These are phyloP conservation scores for Drosophila kohkoa DNA, from an alignment of 1,140 invertebrate species.

Conservation along the genomic window DNA sequence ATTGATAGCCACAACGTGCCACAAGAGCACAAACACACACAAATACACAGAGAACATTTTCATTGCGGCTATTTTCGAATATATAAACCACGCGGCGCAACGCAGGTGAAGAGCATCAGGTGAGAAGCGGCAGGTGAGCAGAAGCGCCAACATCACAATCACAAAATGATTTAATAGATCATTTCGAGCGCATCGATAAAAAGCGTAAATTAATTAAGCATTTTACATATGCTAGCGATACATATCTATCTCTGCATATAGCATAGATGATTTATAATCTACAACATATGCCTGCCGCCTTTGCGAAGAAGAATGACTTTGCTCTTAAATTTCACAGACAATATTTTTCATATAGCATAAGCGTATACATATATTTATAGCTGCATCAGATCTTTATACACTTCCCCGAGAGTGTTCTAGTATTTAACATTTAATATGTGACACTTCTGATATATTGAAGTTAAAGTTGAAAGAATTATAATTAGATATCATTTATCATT, in stretches of 20 bases:
- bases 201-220: constrained; percentile 70
- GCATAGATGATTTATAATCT: constrained; percentile 17
- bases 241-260: constrained; percentile 2
- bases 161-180: constrained; percentile 67
- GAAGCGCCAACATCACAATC: constrained; percentile 17
- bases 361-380: constrained; percentile 8
- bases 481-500: no score
- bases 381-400: constrained; percentile 23
- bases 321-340: constrained; percentile 52
- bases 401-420: neutral
- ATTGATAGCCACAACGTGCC: constrained; percentile 64
- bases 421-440: neutral
- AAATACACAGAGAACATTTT: constrained; percentile 24
- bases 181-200: constrained; percentile 54
- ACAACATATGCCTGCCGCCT: constrained; percentile 2
- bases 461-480: no score
- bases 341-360: constrained; percentile 22
- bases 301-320: constrained; percentile 38
- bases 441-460: neutral
- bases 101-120: constrained; percentile 28
- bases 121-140: constrained; percentile 28
- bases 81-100: constrained; percentile 28
- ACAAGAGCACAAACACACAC: constrained; percentile 28
- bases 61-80: constrained; percentile 46
- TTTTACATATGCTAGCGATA: constrained; percentile 23